Evolutionary conservation across 2,888 invertebrate genomes (phyloP).

Genomic region (Pogonocherus hispidulus): DNA sequence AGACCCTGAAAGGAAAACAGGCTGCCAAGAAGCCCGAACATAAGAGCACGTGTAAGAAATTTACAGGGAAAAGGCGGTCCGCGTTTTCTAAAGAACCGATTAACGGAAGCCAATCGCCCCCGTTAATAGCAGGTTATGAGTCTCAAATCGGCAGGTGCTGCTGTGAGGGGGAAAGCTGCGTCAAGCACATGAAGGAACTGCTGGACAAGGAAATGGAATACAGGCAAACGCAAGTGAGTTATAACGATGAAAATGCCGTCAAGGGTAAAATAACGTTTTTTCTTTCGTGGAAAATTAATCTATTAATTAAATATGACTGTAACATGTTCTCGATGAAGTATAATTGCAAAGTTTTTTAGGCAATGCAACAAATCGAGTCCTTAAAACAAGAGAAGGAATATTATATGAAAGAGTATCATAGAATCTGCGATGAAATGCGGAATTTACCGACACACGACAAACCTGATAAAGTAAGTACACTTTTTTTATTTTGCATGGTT

Average conservation of each 20-base stretch:
- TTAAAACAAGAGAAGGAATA: conserved; percentile 68
- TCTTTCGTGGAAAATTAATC: too few species aligned
- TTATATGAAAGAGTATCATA: conserved; percentile 70
- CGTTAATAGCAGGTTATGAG: background rate
- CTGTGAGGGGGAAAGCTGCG: conserved; percentile 54
- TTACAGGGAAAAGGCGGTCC: background rate
- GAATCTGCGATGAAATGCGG: conserved; percentile 65
- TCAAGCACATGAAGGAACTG: conserved; percentile 56
- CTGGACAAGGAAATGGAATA: conserved; percentile 58
- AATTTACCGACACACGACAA: conserved; percentile 57
- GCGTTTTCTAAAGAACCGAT: background rate
- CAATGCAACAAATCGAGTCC: conserved; percentile 53
- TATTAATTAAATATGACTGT: too few species aligned
- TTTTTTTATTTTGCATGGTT: background rate
- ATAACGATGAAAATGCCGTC: too few species aligned
- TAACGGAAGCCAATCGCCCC: conserved; percentile 4
- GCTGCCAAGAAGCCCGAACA: background rate
- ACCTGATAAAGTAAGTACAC: conserved; percentile 60
- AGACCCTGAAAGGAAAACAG: conserved; percentile 16
- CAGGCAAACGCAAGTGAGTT: conserved; percentile 53
- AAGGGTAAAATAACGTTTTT: too few species aligned
- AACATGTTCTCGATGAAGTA: too few species aligned
- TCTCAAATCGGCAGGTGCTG: conserved; percentile 49
- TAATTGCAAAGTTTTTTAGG: conserved; percentile 47
- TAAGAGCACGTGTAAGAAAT: conserved; percentile 16